These are phyloP conservation scores for Lathronympha strigana DNA, from an alignment of 2,888 invertebrate genomes.

Conservation along the genomic window DNA sequence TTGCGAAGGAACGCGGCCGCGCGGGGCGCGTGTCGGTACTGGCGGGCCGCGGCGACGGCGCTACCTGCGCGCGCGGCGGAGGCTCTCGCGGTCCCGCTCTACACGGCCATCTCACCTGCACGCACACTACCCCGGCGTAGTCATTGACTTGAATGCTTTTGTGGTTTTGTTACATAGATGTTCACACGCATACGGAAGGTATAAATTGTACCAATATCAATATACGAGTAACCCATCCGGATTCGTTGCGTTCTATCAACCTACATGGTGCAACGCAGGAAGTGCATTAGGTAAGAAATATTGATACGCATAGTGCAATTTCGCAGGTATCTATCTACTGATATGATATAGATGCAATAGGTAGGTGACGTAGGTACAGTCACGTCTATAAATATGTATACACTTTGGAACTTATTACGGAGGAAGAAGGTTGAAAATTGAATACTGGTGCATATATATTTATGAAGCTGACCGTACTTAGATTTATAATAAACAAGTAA, in stretches of 20 bases:
- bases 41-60: slow-evolving; percentile 46
- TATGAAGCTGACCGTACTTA: too few relatives aligned
- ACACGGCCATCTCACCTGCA: slow-evolving; percentile 64
- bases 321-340: neutral
- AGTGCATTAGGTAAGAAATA: slow-evolving; percentile 9
- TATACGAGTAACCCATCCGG: too few relatives aligned
- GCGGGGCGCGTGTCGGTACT: slow-evolving; percentile 64
- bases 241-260: slow-evolving; percentile 6
- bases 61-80: slow-evolving; percentile 64
- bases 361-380: too few relatives aligned
- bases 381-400: too few relatives aligned
- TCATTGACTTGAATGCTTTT: slow-evolving; percentile 39
- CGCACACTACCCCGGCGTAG: slow-evolving; percentile 47
- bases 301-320: neutral
- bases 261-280: slow-evolving; percentile 10
- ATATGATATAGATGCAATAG: too few relatives aligned
- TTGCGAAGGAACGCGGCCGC: slow-evolving; percentile 68
- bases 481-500: too few relatives aligned
- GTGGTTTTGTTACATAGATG: slow-evolving; percentile 33
- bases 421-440: too few relatives aligned
- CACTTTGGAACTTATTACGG: too few relatives aligned
- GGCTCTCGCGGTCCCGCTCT: slow-evolving; percentile 71
- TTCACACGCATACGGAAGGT: slow-evolving; percentile 31
- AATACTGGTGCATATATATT: too few relatives aligned
- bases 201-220: slow-evolving; percentile 14